Evolutionary conservation across 2,797 vertebrate species (phyloP), one percentile per base, ranked within the genome.

Genomic region (Pseudotriccus pelzelni): DNA sequence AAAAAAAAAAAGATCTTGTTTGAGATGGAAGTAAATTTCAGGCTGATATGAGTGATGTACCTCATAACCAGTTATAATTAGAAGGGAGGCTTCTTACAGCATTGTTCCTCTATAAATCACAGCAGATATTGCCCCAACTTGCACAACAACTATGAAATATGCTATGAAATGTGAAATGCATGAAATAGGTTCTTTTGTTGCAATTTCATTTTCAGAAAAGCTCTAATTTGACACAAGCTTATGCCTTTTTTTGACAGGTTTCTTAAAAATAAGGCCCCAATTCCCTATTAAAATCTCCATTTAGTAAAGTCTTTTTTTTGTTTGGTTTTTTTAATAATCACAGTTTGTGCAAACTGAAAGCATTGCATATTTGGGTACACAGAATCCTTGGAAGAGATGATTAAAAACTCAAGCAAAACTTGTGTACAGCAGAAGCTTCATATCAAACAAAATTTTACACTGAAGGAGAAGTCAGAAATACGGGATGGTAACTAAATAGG

Each of bases 61-160:
- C 93, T 96, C 95, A 92, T 96, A 96, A 94, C 73, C 87, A 94
- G 79, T 95, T 96, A 87, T 95, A 96, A 97, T 97, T 96, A 96
- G 90, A 92, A 95, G 89, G 96, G 96, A 96, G 95, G 91, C 76
- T 93, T 96, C 96, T 89, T 90, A 83, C 77, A 94, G 87, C 56
- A 1, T 76, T 17, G 21, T 92, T 93, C 52, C 77, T 94, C 56
- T 87, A 80, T 95, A 95, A 97, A 97, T 96, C 96, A 96, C 58
- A 67, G 78, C 36, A 93, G 90, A 91, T 95, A 96, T 84, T 93
- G 91, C 87, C 52, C 80, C 84, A 93, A 86, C 86, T 90, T 94
- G 89, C 96, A 92, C 87, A 93, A 89, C 93, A 94, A 44, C 91
- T 83, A 41, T 68, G 84, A 95, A 91, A 95, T 94, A 94, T 41